Evolutionary conservation across 2,797 vertebrate genomes (phyloP), one percentile per base, ranked within the genome.

Genomic region (Liparis tanakae): DNA sequence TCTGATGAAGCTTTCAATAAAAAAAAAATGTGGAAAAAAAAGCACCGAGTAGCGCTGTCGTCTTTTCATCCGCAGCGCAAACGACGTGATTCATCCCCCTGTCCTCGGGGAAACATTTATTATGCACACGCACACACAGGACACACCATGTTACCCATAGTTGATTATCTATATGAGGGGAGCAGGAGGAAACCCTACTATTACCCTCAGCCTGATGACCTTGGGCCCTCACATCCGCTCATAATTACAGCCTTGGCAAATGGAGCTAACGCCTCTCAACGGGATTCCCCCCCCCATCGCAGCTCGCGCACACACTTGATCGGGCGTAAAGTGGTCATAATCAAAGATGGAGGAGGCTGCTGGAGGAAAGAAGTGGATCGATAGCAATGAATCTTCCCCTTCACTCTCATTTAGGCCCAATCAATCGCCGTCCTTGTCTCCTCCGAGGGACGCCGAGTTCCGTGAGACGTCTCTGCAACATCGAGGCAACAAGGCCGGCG

Each of bases 1-100:
- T 97, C 97, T 96, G 95, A 98, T 96, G 96, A 98, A 96, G 96
- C 97, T 98, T 98, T 98, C 96, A 98, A 98, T 98, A 97, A 98
- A 95, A 94, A 95, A n/a, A 94, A 94, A 85, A 85, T 70, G 46
- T 86, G 87, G 81, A 93, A 60, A 94, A 94, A 60, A 94, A 90
- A 89, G 71, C 68, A 82, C 57, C 68, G 56, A 65, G 53, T 61
- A 71, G 78, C 37, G 8, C 39, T 39, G 67, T 76, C 73, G 67
- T 88, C 59, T 77, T 84, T 91, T 55, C 64, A 58, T 82, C 79
- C 77, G 75, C 78, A 48, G 64, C 48, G 9, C 55, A 71, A 79
- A 79, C 65, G 53, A 76, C 58, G 72, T 33, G 78, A 70, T 72
- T 80, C 74, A 70, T 69, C 81, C 82, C 58, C 51, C 72, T 61